Conservation (phyloP, 2,888 invertebrate genomes). For the Dione vanillae region DNA sequence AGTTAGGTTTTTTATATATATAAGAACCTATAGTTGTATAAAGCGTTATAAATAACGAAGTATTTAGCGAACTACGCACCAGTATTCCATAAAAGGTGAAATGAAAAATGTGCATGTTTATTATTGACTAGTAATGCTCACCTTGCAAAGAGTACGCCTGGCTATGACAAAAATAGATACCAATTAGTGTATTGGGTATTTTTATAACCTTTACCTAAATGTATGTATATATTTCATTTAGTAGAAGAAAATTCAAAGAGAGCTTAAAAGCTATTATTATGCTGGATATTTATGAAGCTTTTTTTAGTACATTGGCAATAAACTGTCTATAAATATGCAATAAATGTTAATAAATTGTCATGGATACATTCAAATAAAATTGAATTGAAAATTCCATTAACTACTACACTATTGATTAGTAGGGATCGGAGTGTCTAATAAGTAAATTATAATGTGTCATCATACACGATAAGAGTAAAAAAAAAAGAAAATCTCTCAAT, state of each 20-base stretch:
- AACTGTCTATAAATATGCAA: too few relatives aligned
- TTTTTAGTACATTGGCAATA: too few relatives aligned
- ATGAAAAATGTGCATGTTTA: conserved; percentile 17
- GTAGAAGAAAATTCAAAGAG: background rate
- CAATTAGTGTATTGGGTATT: background rate
- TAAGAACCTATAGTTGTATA: background rate
- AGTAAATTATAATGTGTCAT: too few relatives aligned
- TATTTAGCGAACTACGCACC: background rate
- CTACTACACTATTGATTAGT: too few relatives aligned
- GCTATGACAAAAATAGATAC: conserved; percentile 9
- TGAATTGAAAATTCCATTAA: too few relatives aligned
- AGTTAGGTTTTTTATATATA: background rate
- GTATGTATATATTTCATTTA: background rate
- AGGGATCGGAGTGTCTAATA: too few relatives aligned
- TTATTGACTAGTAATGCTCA: conserved; percentile 7
- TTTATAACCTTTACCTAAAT: background rate
- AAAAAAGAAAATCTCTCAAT: too few relatives aligned
- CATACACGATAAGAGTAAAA: too few relatives aligned
- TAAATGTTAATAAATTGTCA: too few relatives aligned
- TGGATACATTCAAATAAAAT: too few relatives aligned
- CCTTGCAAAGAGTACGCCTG: conserved; percentile 8
- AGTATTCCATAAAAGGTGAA: conserved; percentile 21
- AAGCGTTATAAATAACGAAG: background rate
- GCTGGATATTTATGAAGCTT: too few relatives aligned
- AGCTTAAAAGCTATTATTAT: too few relatives aligned